Percentiles rank a stretch among this genome's conserved stretches.
These are phyloP conservation scores for Diarsia dahlii DNA, from an alignment of 2,888 invertebrate species.

Conservation along the genomic window DNA sequence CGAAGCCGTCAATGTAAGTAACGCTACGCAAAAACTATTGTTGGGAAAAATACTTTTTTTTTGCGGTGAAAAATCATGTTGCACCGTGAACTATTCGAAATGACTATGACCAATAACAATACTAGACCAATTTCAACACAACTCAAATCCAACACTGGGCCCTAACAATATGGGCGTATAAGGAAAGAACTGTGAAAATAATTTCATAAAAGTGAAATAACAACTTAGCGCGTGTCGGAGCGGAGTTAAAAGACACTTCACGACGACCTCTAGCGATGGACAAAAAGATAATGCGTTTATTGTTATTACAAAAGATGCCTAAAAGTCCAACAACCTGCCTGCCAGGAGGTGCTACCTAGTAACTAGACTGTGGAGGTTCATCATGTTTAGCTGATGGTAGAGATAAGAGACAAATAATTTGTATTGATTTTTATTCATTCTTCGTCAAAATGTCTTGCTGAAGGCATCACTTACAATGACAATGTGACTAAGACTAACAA, in stretches of 20 bases:
- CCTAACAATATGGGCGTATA: not conserved
- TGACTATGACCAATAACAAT: not conserved
- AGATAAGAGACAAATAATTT: not conserved
- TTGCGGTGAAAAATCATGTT: too few relatives aligned
- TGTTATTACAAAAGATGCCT: slow-evolving; percentile 11
- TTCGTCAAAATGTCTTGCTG: not conserved
- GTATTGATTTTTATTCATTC: not conserved
- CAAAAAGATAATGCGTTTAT: slow-evolving; percentile 24
- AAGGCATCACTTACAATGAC: too few relatives aligned
- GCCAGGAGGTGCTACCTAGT: not conserved
- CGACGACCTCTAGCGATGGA: slow-evolving; percentile 15
- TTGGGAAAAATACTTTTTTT: too few relatives aligned
- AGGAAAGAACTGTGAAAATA: slow-evolving; percentile 21
- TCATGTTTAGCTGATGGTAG: not conserved
- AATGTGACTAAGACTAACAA: too few relatives aligned
- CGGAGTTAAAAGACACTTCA: slow-evolving; percentile 40
- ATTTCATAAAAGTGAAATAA: slow-evolving; percentile 52
- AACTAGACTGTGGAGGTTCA: too few relatives aligned
- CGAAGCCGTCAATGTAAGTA: too few relatives aligned
- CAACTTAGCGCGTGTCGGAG: slow-evolving; percentile 27
- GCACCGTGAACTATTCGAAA: too few relatives aligned
- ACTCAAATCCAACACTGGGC: not conserved
- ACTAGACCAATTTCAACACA: not conserved
- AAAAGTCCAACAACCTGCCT: not conserved
- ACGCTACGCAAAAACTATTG: too few relatives aligned